A percentile compares a stretch with the other conserved stretches of the same genome.
These are phyloP conservation scores for Hydropsyche tenuis DNA, from an alignment of 1,140 invertebrate species.

Conservation along the genomic window DNA sequence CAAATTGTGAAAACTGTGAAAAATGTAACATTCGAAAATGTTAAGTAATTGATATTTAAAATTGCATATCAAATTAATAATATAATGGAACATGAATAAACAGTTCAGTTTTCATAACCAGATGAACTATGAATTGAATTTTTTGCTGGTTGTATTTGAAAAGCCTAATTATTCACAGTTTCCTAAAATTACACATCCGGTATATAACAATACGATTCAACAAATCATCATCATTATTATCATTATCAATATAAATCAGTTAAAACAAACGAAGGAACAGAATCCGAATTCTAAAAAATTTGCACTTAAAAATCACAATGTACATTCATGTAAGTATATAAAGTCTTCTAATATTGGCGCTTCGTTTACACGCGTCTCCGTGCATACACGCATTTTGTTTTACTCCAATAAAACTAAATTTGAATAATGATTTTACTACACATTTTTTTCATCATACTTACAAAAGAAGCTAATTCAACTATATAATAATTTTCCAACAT, in stretches of 20 bases:
- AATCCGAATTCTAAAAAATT: slow-evolving; percentile 31
- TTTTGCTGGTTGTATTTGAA: no score
- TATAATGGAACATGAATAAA: no score
- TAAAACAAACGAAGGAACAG: slow-evolving; percentile 9
- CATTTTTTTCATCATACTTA: slow-evolving; percentile 42
- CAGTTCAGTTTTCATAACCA: no score
- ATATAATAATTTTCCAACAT: slow-evolving; percentile 32
- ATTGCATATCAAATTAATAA: no score
- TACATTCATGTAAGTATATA: slow-evolving; percentile 7
- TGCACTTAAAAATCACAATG: slow-evolving; percentile 38
- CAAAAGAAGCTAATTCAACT: slow-evolving; percentile 48
- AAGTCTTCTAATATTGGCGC: background rate
- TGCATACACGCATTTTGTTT: slow-evolving; percentile 1
- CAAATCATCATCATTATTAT: no score
- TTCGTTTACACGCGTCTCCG: background rate
- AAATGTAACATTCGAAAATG: no score
- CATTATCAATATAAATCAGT: background rate
- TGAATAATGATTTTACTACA: slow-evolving; percentile 43
- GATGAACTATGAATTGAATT: no score
- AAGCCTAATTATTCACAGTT: no score
- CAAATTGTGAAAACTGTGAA: no score
- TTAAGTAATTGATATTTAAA: no score
- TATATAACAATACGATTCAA: no score
- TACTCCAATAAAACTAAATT: slow-evolving; percentile 6
- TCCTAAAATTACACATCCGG: no score